Evolutionary conservation across 2,888 invertebrate genomes (phyloP).

Genomic region (Automeris io): DNA sequence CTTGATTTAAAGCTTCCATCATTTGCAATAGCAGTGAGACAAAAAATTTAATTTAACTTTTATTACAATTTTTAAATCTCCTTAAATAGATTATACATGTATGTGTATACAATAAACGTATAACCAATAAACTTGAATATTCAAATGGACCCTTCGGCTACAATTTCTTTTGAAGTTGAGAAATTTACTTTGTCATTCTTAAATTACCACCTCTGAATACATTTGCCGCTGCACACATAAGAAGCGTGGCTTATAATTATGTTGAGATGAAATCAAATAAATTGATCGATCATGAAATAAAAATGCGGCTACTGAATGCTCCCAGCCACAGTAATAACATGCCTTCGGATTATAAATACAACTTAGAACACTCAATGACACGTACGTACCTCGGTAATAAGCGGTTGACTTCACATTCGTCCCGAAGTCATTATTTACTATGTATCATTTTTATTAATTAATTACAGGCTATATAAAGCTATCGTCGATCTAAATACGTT

Average conservation of each 20-base stretch:
- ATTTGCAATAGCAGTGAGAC: too few species aligned
- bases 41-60: too few species aligned
- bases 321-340: slow-evolving; percentile 22
- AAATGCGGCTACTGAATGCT: slow-evolving; percentile 23
- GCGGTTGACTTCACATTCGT: slow-evolving; percentile 7
- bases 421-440: background rate
- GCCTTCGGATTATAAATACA: slow-evolving; percentile 18
- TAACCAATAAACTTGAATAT: too few species aligned
- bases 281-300: slow-evolving; percentile 18
- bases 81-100: too few species aligned
- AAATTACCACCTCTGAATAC: background rate
- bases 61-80: too few species aligned
- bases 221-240: background rate
- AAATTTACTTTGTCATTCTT: slow-evolving; percentile 1
- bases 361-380: slow-evolving; percentile 20
- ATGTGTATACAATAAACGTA: too few species aligned
- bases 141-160: background rate
- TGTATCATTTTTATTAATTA: slow-evolving; percentile 3
- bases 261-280: slow-evolving; percentile 16
- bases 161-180: background rate
- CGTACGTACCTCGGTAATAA: slow-evolving; percentile 19
- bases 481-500: slow-evolving; percentile 4
- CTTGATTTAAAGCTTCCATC: too few species aligned
- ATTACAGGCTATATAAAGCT: background rate
- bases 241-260: slow-evolving; percentile 13